Evolutionary conservation across 2,113 vertebrate genomes (phyloP).

Genomic region (human): GRCh38 chr13:84883001-84883500

Average conservation of each 20-base stretch:
- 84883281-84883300: neutral
- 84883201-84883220: too few species aligned
- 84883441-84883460: neutral
- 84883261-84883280: neutral
- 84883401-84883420: neutral
- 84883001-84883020: neutral
- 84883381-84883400: neutral
- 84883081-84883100: neutral
- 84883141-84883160: too few species aligned
- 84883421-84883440: neutral
- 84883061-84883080: neutral
- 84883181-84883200: too few species aligned
- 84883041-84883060: neutral
- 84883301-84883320: too few species aligned
- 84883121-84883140: too few species aligned
- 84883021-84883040: neutral
- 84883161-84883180: too few species aligned
- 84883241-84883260: neutral
- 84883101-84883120: too few species aligned
- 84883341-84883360: neutral
- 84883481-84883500: neutral
- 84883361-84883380: rapidly evolving
- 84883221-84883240: too few species aligned
- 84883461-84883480: neutral
- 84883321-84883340: neutral